A percentile compares a stretch with the other conserved stretches of the same genome.
phyloP scores from a whole-genome alignment of 2,797 vertebrate genomes.

The Myotis vivesi region DNA sequence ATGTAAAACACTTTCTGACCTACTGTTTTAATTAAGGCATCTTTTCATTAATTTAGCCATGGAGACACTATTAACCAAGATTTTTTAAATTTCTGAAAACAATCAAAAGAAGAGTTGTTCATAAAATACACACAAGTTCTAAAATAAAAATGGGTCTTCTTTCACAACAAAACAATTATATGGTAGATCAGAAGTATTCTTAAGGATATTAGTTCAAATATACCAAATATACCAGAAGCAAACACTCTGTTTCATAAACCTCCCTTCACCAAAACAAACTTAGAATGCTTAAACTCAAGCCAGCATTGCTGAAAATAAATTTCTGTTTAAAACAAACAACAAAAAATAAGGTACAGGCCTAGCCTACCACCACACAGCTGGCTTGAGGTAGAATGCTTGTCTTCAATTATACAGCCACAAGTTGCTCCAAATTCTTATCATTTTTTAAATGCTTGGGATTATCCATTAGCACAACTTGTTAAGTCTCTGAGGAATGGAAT shows the following conservation, averaged over 20 bases:
- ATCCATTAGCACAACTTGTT: neutral
- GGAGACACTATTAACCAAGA: constrained; percentile 8
- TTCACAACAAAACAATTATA: too few species aligned
- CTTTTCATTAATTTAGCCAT: constrained; percentile 10
- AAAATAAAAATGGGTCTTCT: neutral
- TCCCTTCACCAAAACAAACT: constrained; percentile 14
- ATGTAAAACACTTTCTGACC: neutral
- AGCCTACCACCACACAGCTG: neutral
- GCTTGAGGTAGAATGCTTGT: neutral
- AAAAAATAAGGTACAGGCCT: neutral
- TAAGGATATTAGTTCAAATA: too few species aligned
- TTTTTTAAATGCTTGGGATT: neutral
- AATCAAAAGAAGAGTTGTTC: neutral
- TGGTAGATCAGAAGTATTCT: too few species aligned
- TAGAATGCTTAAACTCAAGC: neutral
- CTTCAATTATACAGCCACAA: neutral
- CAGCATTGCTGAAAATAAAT: neutral
- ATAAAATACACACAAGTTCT: neutral
- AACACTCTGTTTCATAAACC: neutral
- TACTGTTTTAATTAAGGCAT: neutral
- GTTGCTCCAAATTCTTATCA: neutral
- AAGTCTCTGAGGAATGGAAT: constrained; percentile 25
- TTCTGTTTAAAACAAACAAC: neutral
- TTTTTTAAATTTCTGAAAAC: neutral
- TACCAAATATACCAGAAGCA: neutral